Base-by-base conservation (phyloP, 2,113 vertebrate genomes). In the Takifugu bimaculatus region DNA sequence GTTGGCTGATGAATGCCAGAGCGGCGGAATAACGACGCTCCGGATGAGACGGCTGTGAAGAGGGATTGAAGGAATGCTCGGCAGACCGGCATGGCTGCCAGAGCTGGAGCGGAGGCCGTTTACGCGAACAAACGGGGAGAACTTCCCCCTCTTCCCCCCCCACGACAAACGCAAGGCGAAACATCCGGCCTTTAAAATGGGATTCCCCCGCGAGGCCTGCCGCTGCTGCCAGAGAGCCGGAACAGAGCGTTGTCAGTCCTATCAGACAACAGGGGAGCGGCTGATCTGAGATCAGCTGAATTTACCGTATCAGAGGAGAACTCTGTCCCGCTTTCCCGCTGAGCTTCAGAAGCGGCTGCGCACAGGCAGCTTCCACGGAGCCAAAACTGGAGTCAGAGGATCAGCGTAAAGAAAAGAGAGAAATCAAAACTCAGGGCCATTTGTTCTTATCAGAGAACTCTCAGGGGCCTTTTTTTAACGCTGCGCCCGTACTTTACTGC, bases 21-120 rank as follows among this genome's bases (percentile, higher is more conserved):
- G 73, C 61, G 52, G 28, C 52, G 66, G 74, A 72, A 82, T 84
- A 83, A 77, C 69, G 80, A 83, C 54, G 67, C 69, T 75, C 11
- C 14, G 81, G 70, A 78, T 81, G 45, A 79, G 74, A 76, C 51
- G 64, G 55, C 66, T 71, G 72, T 58, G 70, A 74, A 70, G 68
- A 69, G 63, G 75, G 69, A 74, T 70, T 63, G 69, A 59, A 70
- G 75, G 64, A 80, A 70, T 6, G 4, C 29, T 6, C 29, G 29
- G 29, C 29, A 29, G 28, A 3, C 7, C 35, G 11, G 35, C 35
- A 39, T 39, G 35, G 35, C 29, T 4, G 29, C 29, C 29, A 32
- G 29, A 32, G 29, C 29, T 32, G 29, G 29, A 32, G 29, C 29
- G 28, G 67, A 44, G 57, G 20, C 10, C 4, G 32, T 60, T 63